Conservation (phyloP, 2,888 invertebrate species). For the Mechanitis messenoides region DNA sequence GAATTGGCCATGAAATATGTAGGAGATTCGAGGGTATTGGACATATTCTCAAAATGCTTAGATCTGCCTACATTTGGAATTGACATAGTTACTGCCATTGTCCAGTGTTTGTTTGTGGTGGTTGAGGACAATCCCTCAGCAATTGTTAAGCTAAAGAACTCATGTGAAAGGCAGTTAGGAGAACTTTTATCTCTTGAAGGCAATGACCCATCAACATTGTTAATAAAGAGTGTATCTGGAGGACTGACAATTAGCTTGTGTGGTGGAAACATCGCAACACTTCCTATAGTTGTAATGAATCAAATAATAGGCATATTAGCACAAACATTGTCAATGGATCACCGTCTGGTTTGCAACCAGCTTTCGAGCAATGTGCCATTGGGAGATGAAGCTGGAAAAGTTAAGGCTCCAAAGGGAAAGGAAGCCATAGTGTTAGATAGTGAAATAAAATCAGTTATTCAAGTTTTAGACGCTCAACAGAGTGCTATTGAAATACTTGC, state of each 20-base stretch:
- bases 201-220: constrained; percentile 55
- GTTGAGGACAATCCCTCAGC: constrained; percentile 82
- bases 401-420: constrained; percentile 50
- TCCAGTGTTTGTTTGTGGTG: constrained; percentile 82
- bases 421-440: constrained; percentile 62
- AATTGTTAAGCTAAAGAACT: constrained; percentile 70
- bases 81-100: constrained; percentile 74
- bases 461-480: constrained; percentile 81
- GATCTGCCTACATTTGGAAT: constrained; percentile 75
- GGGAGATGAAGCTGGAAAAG: constrained; percentile 46
- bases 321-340: constrained; percentile 73
- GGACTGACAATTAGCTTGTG: constrained; percentile 77
- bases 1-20: constrained; percentile 79
- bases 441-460: constrained; percentile 67
- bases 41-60: constrained; percentile 77
- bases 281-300: constrained; percentile 66
- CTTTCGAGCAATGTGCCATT: constrained; percentile 70
- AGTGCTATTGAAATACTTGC: constrained; percentile 82
- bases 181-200: constrained; percentile 58
- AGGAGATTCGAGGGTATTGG: constrained; percentile 79
- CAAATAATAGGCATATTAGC: constrained; percentile 72
- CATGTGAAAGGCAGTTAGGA: constrained; percentile 63
- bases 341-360: constrained; percentile 65
- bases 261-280: constrained; percentile 50
- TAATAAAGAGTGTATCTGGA: constrained; percentile 76